Percentiles rank a stretch among this genome's conserved stretches.
phyloP scores from a whole-genome alignment of 2,797 vertebrate genomes.

The Aplochiton taeniatus region DNA sequence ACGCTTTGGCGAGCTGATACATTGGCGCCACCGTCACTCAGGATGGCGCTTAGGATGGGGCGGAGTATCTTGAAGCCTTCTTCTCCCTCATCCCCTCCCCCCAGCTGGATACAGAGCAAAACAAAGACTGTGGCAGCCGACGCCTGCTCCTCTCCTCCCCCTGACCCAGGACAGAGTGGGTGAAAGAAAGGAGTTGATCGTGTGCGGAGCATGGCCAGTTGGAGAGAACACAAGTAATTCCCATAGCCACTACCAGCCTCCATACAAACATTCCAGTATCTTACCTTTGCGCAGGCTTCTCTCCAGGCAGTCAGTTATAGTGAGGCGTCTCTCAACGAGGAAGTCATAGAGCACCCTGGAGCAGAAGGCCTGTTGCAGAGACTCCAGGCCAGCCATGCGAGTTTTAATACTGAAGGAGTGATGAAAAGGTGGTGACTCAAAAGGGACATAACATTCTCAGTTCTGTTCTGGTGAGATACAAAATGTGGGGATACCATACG shows the following conservation, averaged over 20 bases:
- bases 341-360: conserved; percentile 84
- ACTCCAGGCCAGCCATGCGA: conserved; percentile 83
- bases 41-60: conserved; percentile 80
- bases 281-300: conserved; percentile 82
- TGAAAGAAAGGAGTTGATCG: neutral
- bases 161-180: conserved; percentile 59
- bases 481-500: no score
- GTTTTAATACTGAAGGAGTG: conserved; percentile 70
- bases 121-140: conserved; percentile 81
- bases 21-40: conserved; percentile 82
- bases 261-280: neutral
- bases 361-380: conserved; percentile 83
- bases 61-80: conserved; percentile 85
- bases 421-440: neutral
- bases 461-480: no score
- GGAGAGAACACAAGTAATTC: neutral
- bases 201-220: no score
- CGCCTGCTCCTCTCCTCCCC: conserved; percentile 90
- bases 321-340: conserved; percentile 84
- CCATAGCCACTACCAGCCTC: neutral
- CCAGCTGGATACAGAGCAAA: conserved; percentile 91
- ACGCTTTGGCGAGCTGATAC: conserved; percentile 87
- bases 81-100: conserved; percentile 84
- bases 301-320: conserved; percentile 85
- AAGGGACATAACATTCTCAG: neutral